Evolutionary conservation across 92 coral and sea anemone species (phyloP).

Genomic region (Bergia sp.): DNA sequence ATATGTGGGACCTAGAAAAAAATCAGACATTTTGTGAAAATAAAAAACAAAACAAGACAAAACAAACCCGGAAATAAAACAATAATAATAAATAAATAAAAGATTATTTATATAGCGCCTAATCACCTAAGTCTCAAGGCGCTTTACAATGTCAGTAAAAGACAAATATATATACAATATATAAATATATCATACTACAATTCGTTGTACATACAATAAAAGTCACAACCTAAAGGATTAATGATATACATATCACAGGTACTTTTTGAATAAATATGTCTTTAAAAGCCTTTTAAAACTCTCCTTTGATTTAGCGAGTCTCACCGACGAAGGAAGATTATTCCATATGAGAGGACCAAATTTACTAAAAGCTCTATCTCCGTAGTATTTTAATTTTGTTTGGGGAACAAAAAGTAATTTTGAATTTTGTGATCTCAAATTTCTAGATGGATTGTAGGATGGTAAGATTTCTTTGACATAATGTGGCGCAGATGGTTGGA

Average conservation of each 20-base stretch:
- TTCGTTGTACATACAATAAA: constrained; percentile 14
- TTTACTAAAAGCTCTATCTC: constrained; percentile 24
- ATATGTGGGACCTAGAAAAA: too few relatives aligned
- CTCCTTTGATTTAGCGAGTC: constrained; percentile 13
- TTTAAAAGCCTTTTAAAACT: constrained; percentile 8
- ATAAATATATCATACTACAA: too few relatives aligned
- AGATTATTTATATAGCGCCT: too few relatives aligned
- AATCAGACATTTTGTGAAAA: too few relatives aligned
- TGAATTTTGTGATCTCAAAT: neutral
- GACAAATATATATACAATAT: too few relatives aligned
- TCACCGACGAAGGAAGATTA: constrained; percentile 18
- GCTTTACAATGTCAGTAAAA: too few relatives aligned
- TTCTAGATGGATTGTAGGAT: constrained; percentile 11
- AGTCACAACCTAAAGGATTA: constrained; percentile 10
- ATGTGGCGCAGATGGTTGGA: constrained; percentile 20
- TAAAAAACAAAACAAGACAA: too few relatives aligned
- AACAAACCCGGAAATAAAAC: too few relatives aligned
- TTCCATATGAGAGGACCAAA: constrained; percentile 23
- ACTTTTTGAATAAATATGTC: too few relatives aligned
- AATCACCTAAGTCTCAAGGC: too few relatives aligned
- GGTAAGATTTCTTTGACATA: constrained; percentile 17
- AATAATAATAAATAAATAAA: too few relatives aligned
- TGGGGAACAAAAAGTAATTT: neutral
- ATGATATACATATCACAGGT: neutral
- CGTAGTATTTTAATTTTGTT: neutral